These are phyloP conservation scores for Eptatretus atami DNA, from an alignment of 2,797 vertebrate species.

Conservation along the genomic window DNA sequence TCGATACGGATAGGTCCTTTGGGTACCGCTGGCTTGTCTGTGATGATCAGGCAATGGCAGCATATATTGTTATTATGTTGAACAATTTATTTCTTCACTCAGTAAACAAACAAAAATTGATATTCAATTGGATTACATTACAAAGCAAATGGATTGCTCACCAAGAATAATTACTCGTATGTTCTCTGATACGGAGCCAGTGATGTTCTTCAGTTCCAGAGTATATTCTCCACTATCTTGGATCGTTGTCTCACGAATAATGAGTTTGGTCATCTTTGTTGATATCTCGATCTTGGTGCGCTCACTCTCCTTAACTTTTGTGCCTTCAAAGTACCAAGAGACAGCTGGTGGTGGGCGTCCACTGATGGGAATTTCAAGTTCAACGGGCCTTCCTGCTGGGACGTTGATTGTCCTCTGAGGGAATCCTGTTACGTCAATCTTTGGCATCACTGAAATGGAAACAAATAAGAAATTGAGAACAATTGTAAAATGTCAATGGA, in stretches of 20 bases:
- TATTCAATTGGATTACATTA: too few species aligned
- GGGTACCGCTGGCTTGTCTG: slow-evolving; percentile 79
- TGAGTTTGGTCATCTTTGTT: slow-evolving; percentile 41
- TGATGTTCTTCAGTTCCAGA: slow-evolving; percentile 58
- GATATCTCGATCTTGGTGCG: slow-evolving; percentile 48
- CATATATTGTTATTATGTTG: slow-evolving; percentile 4
- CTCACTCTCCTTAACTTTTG: slow-evolving; percentile 43
- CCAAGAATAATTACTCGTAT: slow-evolving; percentile 71
- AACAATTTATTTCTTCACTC: neutral
- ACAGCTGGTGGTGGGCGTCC: slow-evolving; percentile 61
- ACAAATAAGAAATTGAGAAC: slow-evolving; percentile 7
- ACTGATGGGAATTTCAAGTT: slow-evolving; percentile 42
- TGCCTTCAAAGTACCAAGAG: slow-evolving; percentile 53
- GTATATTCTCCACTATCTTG: slow-evolving; percentile 54
- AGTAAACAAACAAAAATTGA: too few species aligned
- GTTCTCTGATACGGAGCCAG: slow-evolving; percentile 36
- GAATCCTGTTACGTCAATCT: slow-evolving; percentile 48
- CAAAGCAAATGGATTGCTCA: slow-evolving; percentile 17
- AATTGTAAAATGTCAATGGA: slow-evolving; percentile 6
- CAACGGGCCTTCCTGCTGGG: slow-evolving; percentile 47
- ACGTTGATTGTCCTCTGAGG: slow-evolving; percentile 64
- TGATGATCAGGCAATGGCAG: neutral
- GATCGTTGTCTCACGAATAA: slow-evolving; percentile 52
- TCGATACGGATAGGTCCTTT: slow-evolving; percentile 45
- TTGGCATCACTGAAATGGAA: slow-evolving; percentile 36